Evolutionary conservation across 2,113 vertebrate genomes (phyloP).

Genomic region (Cynocephalus volans): DNA sequence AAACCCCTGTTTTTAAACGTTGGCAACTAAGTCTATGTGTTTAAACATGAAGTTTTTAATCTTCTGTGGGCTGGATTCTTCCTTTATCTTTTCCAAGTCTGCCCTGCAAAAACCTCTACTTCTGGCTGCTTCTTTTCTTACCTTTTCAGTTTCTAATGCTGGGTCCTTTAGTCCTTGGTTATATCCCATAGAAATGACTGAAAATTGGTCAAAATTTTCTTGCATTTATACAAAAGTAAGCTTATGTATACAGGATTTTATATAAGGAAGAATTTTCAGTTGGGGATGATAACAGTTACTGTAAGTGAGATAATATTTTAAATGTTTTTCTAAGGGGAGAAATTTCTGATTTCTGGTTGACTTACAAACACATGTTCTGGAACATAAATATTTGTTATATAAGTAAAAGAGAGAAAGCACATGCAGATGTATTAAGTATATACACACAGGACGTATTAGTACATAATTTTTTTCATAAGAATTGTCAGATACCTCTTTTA

Average conservation of each 20-base stretch:
- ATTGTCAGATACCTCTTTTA: conserved; percentile 42
- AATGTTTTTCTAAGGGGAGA: conserved; percentile 10
- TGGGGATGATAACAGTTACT: background rate
- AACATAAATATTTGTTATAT: conserved; percentile 40
- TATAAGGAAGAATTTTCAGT: background rate
- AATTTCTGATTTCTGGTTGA: conserved; percentile 20
- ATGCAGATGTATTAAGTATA: background rate
- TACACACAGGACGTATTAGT: background rate
- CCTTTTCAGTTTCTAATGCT: background rate
- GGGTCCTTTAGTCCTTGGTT: background rate
- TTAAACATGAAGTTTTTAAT: background rate
- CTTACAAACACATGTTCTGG: background rate
- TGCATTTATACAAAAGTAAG: background rate
- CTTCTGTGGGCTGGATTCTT: background rate
- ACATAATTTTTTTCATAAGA: background rate
- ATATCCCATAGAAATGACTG: background rate
- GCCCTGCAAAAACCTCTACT: background rate
- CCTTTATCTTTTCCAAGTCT: conserved; percentile 10
- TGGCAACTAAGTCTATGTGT: background rate
- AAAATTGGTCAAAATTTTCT: background rate
- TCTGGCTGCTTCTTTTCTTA: background rate
- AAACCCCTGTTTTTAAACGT: conserved; percentile 23
- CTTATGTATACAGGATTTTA: background rate
- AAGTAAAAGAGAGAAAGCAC: conserved; percentile 26
- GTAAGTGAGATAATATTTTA: background rate